Percentiles rank a stretch among this genome's conserved stretches.
phyloP scores from a whole-genome alignment of 2,888 invertebrate genomes.

The Orchestes rusci region DNA sequence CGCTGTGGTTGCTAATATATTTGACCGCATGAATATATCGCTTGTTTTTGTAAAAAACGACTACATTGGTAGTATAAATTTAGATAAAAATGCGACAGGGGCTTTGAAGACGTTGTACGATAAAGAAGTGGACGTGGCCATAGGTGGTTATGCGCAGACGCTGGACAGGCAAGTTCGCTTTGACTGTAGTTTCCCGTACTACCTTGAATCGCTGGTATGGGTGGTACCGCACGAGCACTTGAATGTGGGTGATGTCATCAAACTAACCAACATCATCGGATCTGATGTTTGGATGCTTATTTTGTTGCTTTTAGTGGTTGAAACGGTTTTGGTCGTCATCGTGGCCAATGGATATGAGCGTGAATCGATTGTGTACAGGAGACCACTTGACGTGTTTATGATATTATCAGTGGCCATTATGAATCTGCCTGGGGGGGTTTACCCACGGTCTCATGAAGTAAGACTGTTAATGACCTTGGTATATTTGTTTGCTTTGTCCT shows the following conservation, averaged over 20 bases:
- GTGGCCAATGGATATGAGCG: constrained; percentile 8
- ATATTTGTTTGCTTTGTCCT: constrained; percentile 30
- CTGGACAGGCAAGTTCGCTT: constrained; percentile 30
- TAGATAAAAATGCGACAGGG: constrained; percentile 32
- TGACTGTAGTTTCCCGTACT: constrained; percentile 35
- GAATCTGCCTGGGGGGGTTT: constrained; percentile 25
- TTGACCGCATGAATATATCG: constrained; percentile 25
- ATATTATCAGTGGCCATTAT: constrained; percentile 27
- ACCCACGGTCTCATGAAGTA: constrained; percentile 28
- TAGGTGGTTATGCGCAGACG: constrained; percentile 37
- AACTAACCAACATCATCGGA: constrained; percentile 10
- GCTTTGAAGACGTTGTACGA: constrained; percentile 31
- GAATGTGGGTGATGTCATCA: constrained; percentile 7
- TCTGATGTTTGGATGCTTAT: constrained; percentile 9
- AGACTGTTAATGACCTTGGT: constrained; percentile 30
- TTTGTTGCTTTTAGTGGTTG: background rate
- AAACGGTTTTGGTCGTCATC: constrained; percentile 3
- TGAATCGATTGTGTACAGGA: constrained; percentile 19
- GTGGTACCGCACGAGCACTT: constrained; percentile 37
- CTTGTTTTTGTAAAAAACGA: constrained; percentile 22
- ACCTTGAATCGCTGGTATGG: constrained; percentile 37
- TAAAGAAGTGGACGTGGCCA: constrained; percentile 33
- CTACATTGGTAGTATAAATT: constrained; percentile 16
- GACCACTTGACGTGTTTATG: constrained; percentile 19
- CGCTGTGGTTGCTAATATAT: constrained; percentile 27